Evolutionary conservation across 2,888 invertebrate genomes (phyloP).

Genomic region (Caenorhabditis plicata): DNA sequence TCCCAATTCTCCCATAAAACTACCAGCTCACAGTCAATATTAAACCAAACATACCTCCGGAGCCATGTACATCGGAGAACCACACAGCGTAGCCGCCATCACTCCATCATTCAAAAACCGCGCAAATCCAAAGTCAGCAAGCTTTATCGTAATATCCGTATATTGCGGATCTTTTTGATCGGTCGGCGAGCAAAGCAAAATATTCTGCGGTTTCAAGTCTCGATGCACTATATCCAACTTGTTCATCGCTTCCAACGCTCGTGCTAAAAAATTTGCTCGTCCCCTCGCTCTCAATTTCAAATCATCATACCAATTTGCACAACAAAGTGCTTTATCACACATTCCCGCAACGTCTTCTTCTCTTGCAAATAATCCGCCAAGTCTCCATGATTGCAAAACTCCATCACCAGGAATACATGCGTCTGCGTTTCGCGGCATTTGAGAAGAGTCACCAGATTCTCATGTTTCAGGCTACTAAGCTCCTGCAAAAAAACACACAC

Average conservation of each 20-base stretch:
- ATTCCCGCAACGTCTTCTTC: slow-evolving; percentile 93
- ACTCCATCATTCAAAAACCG: slow-evolving; percentile 96
- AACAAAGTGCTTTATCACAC: slow-evolving; percentile 90
- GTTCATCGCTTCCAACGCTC: slow-evolving; percentile 94
- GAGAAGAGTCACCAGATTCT: slow-evolving; percentile 93
- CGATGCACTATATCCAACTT: slow-evolving; percentile 97
- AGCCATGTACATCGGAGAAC: slow-evolving; percentile 99
- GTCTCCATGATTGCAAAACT: slow-evolving; percentile 96
- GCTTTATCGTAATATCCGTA: slow-evolving; percentile 89
- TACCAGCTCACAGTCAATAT: too few species aligned
- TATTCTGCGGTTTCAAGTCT: slow-evolving; percentile 98
- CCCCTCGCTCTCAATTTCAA: not conserved
- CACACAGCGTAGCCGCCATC: slow-evolving; percentile 98
- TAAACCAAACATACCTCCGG: too few species aligned
- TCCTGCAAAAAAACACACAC: too few species aligned
- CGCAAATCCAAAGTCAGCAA: slow-evolving; percentile 97
- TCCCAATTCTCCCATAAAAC: too few species aligned
- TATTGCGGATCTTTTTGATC: slow-evolving; percentile 74
- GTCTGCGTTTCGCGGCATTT: slow-evolving; percentile 95
- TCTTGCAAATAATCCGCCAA: slow-evolving; percentile 91
- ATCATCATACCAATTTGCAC: slow-evolving; percentile 80
- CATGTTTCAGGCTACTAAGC: slow-evolving; percentile 92
- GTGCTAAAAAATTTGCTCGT: slow-evolving; percentile 72
- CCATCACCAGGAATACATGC: slow-evolving; percentile 97
- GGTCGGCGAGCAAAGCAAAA: slow-evolving; percentile 77